Evolutionary conservation across 2,888 invertebrate genomes (phyloP).

Genomic region (Nezara viridula): DNA sequence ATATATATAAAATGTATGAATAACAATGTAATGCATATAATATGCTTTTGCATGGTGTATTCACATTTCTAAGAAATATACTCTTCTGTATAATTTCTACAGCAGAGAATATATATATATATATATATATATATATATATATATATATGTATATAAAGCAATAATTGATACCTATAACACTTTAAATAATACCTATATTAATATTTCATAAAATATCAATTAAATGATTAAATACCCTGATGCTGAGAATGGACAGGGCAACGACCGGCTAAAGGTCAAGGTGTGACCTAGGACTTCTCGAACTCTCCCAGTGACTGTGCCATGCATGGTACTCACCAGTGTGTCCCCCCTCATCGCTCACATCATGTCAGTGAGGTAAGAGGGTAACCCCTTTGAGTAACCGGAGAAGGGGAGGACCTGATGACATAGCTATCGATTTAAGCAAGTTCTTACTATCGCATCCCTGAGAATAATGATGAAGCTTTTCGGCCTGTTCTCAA

Average conservation of each 20-base stretch:
- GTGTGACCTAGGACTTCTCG: background rate
- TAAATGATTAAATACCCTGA: too few relatives aligned
- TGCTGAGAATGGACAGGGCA: background rate
- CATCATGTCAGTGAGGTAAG: background rate
- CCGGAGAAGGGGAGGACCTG: background rate
- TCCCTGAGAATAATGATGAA: background rate
- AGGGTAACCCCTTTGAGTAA: background rate
- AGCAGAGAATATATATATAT: too few relatives aligned
- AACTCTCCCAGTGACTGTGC: background rate
- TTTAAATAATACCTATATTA: too few relatives aligned
- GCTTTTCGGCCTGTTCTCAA: background rate
- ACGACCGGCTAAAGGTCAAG: background rate
- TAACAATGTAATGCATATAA: too few relatives aligned
- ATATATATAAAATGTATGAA: too few relatives aligned
- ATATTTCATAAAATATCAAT: too few relatives aligned
- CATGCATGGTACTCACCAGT: background rate
- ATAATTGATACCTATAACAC: too few relatives aligned
- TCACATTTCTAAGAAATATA: too few relatives aligned
- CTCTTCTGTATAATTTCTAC: too few relatives aligned
- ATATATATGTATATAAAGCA: too few relatives aligned
- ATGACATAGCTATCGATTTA: background rate
- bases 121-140: too few relatives aligned
- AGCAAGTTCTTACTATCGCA: background rate
- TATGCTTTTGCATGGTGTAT: too few relatives aligned
- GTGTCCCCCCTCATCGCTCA: background rate